These are phyloP conservation scores for Agrilus biguttatus DNA, from an alignment of 2,888 invertebrate species.

Conservation along the genomic window DNA sequence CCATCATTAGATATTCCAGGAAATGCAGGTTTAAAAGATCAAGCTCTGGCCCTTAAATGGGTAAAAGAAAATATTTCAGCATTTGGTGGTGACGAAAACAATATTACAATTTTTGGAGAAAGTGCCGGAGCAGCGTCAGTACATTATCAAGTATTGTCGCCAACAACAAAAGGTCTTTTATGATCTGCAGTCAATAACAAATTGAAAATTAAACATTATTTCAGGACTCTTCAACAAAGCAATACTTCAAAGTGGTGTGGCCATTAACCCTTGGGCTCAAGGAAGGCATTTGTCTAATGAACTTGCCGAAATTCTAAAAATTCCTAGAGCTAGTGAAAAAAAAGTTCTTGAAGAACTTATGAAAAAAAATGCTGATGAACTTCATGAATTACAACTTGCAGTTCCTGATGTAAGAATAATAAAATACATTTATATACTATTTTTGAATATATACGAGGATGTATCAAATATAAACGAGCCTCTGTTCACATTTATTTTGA, in stretches of 20 bases:
- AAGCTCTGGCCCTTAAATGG: constrained; percentile 32
- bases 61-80: constrained; percentile 29
- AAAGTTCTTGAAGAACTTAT: constrained; percentile 7
- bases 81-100: constrained; percentile 31
- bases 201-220: constrained; percentile 12
- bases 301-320: too few species aligned
- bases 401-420: too few species aligned
- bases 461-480: too few species aligned
- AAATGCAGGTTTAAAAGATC: constrained; percentile 34
- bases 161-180: constrained; percentile 22
- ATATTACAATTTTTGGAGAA: constrained; percentile 33
- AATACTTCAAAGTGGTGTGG: constrained; percentile 23
- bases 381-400: too few species aligned
- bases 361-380: neutral
- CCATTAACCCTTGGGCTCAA: constrained; percentile 18
- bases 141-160: constrained; percentile 31
- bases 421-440: too few species aligned
- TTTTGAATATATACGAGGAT: too few species aligned
- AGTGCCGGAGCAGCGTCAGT: constrained; percentile 32
- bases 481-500: too few species aligned
- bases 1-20: constrained; percentile 28
- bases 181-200: too few species aligned
- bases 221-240: constrained; percentile 23
- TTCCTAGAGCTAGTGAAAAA: neutral
- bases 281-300: neutral